phyloP scores from a whole-genome alignment of 2,797 vertebrate species.

The Coracias cyanogaster region DNA sequence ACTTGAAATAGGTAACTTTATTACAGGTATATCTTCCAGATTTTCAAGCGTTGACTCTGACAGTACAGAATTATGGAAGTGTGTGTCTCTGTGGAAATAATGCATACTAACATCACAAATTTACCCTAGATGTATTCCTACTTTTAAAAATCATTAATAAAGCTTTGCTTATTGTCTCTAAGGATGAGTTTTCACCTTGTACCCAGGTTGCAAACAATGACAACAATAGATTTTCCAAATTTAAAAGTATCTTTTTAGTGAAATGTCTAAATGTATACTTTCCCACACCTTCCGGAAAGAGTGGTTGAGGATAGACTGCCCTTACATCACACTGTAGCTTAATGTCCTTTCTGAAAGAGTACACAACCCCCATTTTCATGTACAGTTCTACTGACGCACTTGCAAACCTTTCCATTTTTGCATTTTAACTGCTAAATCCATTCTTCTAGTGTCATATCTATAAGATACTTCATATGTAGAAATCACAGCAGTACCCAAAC shows the following conservation, averaged over 20 bases:
- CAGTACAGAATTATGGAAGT: background rate
- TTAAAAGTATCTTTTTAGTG: background rate
- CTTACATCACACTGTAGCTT: background rate
- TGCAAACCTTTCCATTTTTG: background rate
- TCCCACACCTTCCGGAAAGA: background rate
- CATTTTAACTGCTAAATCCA: background rate
- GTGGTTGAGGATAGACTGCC: background rate
- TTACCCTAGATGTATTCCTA: background rate
- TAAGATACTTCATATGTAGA: background rate
- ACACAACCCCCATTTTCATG: background rate
- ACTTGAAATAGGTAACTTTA: background rate
- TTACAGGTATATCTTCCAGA: background rate
- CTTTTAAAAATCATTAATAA: background rate
- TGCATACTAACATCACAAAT: background rate
- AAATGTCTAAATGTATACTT: background rate
- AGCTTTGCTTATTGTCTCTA: background rate
- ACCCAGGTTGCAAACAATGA: background rate
- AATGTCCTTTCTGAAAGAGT: background rate
- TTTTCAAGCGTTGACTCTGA: background rate
- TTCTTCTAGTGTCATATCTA: background rate
- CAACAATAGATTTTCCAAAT: background rate
- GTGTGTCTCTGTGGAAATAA: background rate
- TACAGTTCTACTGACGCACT: background rate
- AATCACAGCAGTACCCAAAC: background rate
- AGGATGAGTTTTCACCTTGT: background rate